A percentile compares a stretch with the other conserved stretches of the same genome.
phyloP scores from a whole-genome alignment of 2,797 vertebrate genomes.

The Pempheris klunzingeri region DNA sequence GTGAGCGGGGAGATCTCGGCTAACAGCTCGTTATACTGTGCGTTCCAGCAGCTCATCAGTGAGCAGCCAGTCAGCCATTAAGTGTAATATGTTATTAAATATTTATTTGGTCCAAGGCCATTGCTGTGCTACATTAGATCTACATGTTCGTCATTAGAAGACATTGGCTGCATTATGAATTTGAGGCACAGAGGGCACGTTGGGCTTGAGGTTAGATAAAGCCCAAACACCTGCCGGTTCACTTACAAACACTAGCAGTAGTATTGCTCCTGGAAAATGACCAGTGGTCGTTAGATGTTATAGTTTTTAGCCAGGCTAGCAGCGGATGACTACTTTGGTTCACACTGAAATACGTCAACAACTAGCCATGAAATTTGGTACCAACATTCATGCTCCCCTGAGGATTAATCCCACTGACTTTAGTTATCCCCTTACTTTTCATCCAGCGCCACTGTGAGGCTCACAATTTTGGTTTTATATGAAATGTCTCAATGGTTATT shows the following conservation, averaged over 20 bases:
- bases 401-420: background rate
- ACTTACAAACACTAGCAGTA: background rate
- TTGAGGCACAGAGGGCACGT: slow-evolving; percentile 27
- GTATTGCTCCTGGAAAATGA: slow-evolving; percentile 8
- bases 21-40: slow-evolving; percentile 71
- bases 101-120: slow-evolving; percentile 76
- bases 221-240: slow-evolving; percentile 40
- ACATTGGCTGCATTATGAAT: slow-evolving; percentile 58
- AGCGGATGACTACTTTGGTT: background rate
- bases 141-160: slow-evolving; percentile 72
- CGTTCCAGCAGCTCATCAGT: slow-evolving; percentile 70
- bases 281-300: background rate
- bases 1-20: slow-evolving; percentile 52
- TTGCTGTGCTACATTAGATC: slow-evolving; percentile 74
- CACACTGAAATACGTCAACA: background rate
- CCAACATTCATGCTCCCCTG: background rate
- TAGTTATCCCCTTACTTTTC: background rate
- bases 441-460: background rate
- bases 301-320: background rate
- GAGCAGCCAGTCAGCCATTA: slow-evolving; percentile 76
- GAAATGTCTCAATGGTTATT: background rate
- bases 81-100: slow-evolving; percentile 80
- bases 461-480: background rate
- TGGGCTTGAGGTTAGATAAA: slow-evolving; percentile 7
- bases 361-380: background rate